phyloP scores from a whole-genome alignment of 1,140 invertebrate genomes.

The Microplitis mediator region DNA sequence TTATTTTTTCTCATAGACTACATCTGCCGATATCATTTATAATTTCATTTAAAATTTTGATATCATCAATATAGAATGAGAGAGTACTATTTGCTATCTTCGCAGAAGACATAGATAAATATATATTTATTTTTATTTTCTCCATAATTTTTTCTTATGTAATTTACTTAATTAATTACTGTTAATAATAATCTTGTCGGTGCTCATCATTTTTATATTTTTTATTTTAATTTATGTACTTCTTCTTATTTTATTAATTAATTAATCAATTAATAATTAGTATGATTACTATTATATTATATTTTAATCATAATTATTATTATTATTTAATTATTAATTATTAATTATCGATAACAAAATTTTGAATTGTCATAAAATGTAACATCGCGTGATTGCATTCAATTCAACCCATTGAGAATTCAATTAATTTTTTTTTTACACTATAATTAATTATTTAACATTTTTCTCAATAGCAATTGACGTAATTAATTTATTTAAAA shows the following conservation, averaged over 20 bases:
- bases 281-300: constrained; percentile 6
- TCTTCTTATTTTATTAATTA: constrained; percentile 33
- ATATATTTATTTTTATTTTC: constrained; percentile 52
- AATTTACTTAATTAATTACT: constrained; percentile 62
- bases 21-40: constrained; percentile 41
- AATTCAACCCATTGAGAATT: neutral
- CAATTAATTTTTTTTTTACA: constrained; percentile 11
- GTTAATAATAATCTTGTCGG: constrained; percentile 64
- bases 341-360: neutral
- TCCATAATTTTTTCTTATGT: constrained; percentile 58
- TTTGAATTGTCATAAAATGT: neutral
- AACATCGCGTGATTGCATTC: neutral
- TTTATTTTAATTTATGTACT: constrained; percentile 55
- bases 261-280: constrained; percentile 14
- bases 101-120: constrained; percentile 69
- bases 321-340: neutral
- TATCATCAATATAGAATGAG: constrained; percentile 63
- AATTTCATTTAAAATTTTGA: constrained; percentile 36
- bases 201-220: constrained; percentile 42
- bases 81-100: constrained; percentile 66
- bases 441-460: neutral
- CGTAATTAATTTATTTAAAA: neutral
- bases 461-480: neutral
- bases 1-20: constrained; percentile 46
- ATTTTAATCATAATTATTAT: neutral